A percentile compares a stretch with the other conserved stretches of the same genome.
These are phyloP conservation scores for Lucinisca nassula DNA, from an alignment of 2,888 invertebrate genomes.

Conservation along the genomic window DNA sequence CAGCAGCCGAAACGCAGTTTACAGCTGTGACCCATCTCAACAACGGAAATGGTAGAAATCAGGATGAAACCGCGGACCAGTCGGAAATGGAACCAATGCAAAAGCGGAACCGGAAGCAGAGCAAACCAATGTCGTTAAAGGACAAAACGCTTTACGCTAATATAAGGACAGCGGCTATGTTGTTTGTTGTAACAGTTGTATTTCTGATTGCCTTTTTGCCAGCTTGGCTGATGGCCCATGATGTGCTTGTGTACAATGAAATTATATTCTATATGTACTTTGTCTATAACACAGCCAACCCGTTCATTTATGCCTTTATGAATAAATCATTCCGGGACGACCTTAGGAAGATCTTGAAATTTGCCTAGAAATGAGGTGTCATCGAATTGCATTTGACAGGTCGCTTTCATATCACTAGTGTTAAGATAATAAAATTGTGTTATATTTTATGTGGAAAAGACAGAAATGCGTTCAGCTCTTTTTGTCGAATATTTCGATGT, in stretches of 20 bases:
- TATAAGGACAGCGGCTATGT: slow-evolving; percentile 87
- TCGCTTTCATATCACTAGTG: too few relatives aligned
- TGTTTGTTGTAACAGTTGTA: slow-evolving; percentile 87
- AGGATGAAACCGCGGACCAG: background rate
- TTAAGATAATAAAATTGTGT: too few relatives aligned
- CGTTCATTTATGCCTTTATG: slow-evolving; percentile 87
- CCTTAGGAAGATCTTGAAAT: slow-evolving; percentile 70
- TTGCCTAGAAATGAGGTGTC: too few relatives aligned
- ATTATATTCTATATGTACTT: slow-evolving; percentile 87
- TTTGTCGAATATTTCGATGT: too few relatives aligned
- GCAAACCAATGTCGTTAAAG: slow-evolving; percentile 56
- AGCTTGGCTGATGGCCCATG: slow-evolving; percentile 83
- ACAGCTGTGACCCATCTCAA: slow-evolving; percentile 67
- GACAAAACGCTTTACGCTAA: slow-evolving; percentile 78
- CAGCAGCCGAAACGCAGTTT: slow-evolving; percentile 58
- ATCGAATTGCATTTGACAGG: too few relatives aligned
- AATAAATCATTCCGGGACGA: slow-evolving; percentile 86
- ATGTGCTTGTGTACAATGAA: slow-evolving; percentile 74
- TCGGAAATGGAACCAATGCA: slow-evolving; percentile 47
- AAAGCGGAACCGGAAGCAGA: slow-evolving; percentile 17
- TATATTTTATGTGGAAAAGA: too few relatives aligned
- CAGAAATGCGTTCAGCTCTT: too few relatives aligned
- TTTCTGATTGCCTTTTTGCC: slow-evolving; percentile 87
- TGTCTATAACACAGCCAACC: slow-evolving; percentile 86
- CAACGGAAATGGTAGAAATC: slow-evolving; percentile 20